Evolutionary conservation across 2,113 vertebrate species (phyloP).

Genomic region (Solea senegalensis): DNA sequence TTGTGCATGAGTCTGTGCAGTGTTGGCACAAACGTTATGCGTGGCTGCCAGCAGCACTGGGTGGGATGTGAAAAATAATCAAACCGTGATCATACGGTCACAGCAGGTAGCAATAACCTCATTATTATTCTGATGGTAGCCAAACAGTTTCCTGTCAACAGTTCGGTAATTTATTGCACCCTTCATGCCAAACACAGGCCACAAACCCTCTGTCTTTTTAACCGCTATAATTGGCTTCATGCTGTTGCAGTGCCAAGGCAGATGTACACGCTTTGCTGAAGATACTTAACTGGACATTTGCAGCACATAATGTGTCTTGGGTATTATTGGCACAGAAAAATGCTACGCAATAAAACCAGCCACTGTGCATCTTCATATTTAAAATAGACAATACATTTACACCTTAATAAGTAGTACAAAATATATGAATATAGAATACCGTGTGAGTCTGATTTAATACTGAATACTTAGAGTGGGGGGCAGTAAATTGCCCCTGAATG

Average conservation of each 20-base stretch:
- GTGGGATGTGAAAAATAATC: slow-evolving; percentile 67
- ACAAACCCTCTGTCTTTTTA: slow-evolving; percentile 82
- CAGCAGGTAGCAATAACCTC: slow-evolving; percentile 84
- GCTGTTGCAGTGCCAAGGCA: slow-evolving; percentile 77
- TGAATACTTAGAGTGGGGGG: neutral
- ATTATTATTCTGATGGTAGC: slow-evolving; percentile 82
- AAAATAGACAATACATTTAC: neutral
- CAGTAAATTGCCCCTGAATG: neutral
- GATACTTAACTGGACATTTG: slow-evolving; percentile 40
- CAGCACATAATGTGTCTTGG: slow-evolving; percentile 6
- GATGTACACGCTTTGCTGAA: slow-evolving; percentile 75
- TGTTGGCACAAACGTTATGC: slow-evolving; percentile 55
- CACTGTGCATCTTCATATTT: neutral
- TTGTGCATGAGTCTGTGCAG: slow-evolving; percentile 48
- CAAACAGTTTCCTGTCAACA: slow-evolving; percentile 81
- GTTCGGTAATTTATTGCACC: slow-evolving; percentile 81
- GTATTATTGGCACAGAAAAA: slow-evolving; percentile 10
- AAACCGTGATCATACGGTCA: slow-evolving; percentile 74
- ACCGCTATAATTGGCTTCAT: slow-evolving; percentile 84
- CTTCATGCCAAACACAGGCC: slow-evolving; percentile 72
- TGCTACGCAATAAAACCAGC: neutral
- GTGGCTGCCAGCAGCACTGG: slow-evolving; percentile 57
- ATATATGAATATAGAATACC: neutral
- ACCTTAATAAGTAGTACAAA: neutral
- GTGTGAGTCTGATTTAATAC: neutral